Conservation (phyloP, 1,140 invertebrate species). For the Drosophila chauvacae region DNA sequence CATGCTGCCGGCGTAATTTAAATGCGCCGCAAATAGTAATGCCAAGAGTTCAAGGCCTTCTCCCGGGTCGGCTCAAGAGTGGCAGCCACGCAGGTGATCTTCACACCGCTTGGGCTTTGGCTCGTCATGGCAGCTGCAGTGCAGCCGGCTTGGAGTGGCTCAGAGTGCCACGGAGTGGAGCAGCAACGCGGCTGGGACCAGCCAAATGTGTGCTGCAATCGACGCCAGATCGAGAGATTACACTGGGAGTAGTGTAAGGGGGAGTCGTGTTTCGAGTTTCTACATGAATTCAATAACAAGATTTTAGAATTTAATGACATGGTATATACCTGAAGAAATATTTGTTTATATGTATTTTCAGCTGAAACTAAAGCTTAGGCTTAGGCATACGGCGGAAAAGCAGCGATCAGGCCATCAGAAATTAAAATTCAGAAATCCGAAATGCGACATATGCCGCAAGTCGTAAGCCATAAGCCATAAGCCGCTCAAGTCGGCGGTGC, state of each 20-base stretch:
- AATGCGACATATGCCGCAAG: conserved; percentile 40
- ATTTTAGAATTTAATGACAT: neutral
- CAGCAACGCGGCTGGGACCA: conserved; percentile 21
- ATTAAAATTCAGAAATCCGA: conserved; percentile 10
- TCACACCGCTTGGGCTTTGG: conserved; percentile 12
- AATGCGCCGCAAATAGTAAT: conserved; percentile 59
- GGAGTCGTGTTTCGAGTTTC: neutral
- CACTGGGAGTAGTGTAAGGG: neutral
- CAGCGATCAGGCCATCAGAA: conserved; percentile 24
- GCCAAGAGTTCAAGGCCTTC: conserved; percentile 73
- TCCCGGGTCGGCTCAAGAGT: conserved; percentile 19
- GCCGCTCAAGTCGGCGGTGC: conserved; percentile 51
- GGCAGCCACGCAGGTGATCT: conserved; percentile 36
- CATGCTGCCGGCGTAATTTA: conserved; percentile 56
- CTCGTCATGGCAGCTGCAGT: conserved; percentile 56
- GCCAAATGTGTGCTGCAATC: conserved; percentile 49
- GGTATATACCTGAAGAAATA: too few species aligned
- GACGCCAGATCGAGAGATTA: conserved; percentile 24
- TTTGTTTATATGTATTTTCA: neutral
- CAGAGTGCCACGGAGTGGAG: conserved; percentile 45
- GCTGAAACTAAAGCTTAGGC: conserved; percentile 55
- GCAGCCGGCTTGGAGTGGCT: conserved; percentile 35
- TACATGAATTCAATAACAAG: neutral
- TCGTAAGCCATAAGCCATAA: conserved; percentile 29
- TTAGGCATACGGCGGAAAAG: conserved; percentile 26